Conservation (phyloP, 2,797 vertebrate genomes). For the Alosa sapidissima region DNA sequence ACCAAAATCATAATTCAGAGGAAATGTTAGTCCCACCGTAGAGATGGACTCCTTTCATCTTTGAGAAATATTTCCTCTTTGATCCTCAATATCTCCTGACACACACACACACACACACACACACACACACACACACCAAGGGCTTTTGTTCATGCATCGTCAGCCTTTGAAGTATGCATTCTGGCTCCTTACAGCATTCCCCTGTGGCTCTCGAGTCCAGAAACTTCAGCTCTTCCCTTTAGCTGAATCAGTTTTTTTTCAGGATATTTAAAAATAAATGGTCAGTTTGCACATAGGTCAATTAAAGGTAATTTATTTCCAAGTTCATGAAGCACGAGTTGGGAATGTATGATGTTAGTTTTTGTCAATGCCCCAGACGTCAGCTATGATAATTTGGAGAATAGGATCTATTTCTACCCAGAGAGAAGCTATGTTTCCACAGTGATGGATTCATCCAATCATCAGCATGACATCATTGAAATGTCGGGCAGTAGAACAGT, state of each 20-base stretch:
- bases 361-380: not conserved
- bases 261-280: conserved; percentile 10
- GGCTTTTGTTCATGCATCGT: conserved; percentile 10
- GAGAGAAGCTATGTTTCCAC: not conserved
- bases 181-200: conserved; percentile 6
- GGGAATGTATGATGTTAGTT: not conserved
- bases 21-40: conserved; percentile 23
- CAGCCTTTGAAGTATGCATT: conserved; percentile 43
- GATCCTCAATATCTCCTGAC: conserved; percentile 23
- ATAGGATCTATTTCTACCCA: not conserved
- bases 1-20: conserved; percentile 6
- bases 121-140: not conserved
- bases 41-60: conserved; percentile 34
- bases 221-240: not conserved
- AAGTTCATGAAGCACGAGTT: not conserved
- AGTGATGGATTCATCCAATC: not conserved
- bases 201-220: conserved; percentile 22
- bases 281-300: not conserved
- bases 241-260: conserved; percentile 4
- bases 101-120: not conserved
- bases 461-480: not conserved
- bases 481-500: not conserved
- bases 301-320: not conserved
- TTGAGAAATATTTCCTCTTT: conserved; percentile 24
- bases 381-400: not conserved